Base-by-base conservation (phyloP, 2,113 vertebrate species). In the Fregata magnificens region DNA sequence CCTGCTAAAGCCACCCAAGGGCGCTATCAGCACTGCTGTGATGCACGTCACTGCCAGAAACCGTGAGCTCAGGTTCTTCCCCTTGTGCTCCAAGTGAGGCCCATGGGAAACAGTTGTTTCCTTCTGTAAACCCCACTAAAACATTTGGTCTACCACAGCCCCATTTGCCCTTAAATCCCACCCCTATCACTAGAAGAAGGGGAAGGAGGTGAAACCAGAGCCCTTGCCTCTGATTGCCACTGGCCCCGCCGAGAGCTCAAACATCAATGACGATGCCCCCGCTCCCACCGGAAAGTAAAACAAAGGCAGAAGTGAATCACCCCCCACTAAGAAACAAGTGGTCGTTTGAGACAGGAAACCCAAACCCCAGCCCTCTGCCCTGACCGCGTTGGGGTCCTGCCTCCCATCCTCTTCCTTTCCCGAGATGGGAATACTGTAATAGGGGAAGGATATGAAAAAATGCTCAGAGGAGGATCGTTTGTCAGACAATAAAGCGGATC, bases 361-460 rank as follows among this genome's bases (percentile, higher is more conserved):
- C 85, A 88, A 78, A 94, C 52, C 69, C 52, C 63, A 94, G 82
- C 67, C 74, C 94, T 55, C 11, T 93, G 86, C 83, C 90, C 89
- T 70, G 76, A 53, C 69, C 1, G 0, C 16, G 1, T 1, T 1
- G 0, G 36, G 47, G 76, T 28, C 53, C 70, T 80, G 79, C 85
- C 93, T 93, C 93, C 81, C 95, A 91, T 56, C 86, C 94, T 94
- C 61, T 89, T 97, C 95, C 95, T 87, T 82, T 71, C 85, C 84
- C 0, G 0, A 81, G 63, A 45, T 0, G 3, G 72, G 76, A 95
- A 90, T 32, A 11, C 50, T 31, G 49, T 44, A 70, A 0, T 1
- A 49, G n/a, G 50, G 67, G 47, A 74, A 93, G 71, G 89, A 83
- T 28, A 56, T n/a, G 38, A 67, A 17, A 69, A 62, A 63, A 14